Evolutionary conservation across 37 sponge, comb jelly and placozoan genomes (phyloP).

Genomic region (Halichondria panicea): DNA sequence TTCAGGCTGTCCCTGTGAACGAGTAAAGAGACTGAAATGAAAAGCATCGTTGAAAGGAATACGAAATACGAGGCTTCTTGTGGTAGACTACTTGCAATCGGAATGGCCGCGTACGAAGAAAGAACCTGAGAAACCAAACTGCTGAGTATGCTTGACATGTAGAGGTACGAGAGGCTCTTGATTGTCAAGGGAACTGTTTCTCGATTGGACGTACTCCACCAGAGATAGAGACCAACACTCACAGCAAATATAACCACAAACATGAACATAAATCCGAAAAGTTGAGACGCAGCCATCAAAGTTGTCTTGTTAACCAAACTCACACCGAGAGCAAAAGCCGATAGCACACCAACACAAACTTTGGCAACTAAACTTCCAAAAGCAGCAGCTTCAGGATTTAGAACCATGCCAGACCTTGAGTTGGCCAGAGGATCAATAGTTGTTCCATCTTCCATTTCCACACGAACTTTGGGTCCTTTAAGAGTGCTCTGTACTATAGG

Average conservation of each 20-base stretch:
- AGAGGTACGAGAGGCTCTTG: constrained; percentile 5
- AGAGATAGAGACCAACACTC: constrained; percentile 26
- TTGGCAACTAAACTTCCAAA: constrained; percentile 6
- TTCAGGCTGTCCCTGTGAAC: constrained; percentile 10
- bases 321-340: too few relatives aligned
- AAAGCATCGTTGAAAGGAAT: constrained; percentile 20
- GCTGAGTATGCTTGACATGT: not conserved
- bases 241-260: constrained; percentile 10
- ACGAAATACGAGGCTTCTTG: constrained; percentile 23
- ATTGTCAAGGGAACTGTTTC: not conserved
- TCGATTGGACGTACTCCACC: constrained; percentile 27
- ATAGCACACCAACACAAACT: not conserved
- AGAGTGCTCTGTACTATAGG: constrained; percentile 16
- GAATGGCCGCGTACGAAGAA: not conserved
- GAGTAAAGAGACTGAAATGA: constrained; percentile 1
- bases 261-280: constrained; percentile 43
- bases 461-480: constrained; percentile 22
- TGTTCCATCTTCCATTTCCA: not conserved
- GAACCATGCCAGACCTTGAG: not conserved
- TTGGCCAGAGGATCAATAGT: not conserved
- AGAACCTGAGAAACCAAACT: constrained; percentile 13
- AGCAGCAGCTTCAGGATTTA: constrained; percentile 1
- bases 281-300: constrained; percentile 11
- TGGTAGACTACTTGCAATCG: not conserved
- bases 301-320: not conserved